Base-by-base conservation (phyloP, 2,888 invertebrate species). In the Tetranychus truncatus region DNA sequence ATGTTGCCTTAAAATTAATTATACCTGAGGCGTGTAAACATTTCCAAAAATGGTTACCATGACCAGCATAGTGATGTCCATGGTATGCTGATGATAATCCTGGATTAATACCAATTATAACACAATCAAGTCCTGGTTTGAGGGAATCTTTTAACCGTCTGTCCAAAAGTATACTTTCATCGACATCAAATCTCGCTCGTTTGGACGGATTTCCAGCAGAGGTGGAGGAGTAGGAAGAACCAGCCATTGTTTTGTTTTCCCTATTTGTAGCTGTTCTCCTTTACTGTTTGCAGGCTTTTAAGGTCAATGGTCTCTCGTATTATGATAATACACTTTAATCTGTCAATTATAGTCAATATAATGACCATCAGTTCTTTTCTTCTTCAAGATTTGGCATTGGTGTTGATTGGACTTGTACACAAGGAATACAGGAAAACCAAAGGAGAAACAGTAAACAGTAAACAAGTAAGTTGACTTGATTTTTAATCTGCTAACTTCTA, bases 31-130 rank as follows among this genome's bases (percentile, higher is more conserved):
- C 85, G 84, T 92, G 95, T 78, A 96, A 86, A 83, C 95, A 96
- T 86, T 95, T 95, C 96, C 96, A 97, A 86, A 97, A 96, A 86
- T 97, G 97, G 85, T 97, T 97, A 72, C 96, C 96, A 72, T 95
- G 95, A 74, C 96, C 96, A 75, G 96, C 95, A 86, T 97, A 97
- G 84, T 97, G 95, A 85, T 96, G 96, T 3, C 95, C 95, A 84
- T 95, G 94, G 85, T 93, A 95, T 78, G 96, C 96, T 79, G 96
- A 95, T 85, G 93, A 94, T 81, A 95, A 85, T 2, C 96, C 95
- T 15, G 96, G 96, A 86, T 97, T 97, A 81, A 96, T 95, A 79
- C 96, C 96, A 85, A 97, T 92, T 95, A 96, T 95, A 84, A 96
- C 90, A 85, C 96, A 95, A 87, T 97, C 96, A 84, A 96, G 88